phyloP scores from a whole-genome alignment of 1,140 invertebrate species.

The Monochamus saltuarius region DNA sequence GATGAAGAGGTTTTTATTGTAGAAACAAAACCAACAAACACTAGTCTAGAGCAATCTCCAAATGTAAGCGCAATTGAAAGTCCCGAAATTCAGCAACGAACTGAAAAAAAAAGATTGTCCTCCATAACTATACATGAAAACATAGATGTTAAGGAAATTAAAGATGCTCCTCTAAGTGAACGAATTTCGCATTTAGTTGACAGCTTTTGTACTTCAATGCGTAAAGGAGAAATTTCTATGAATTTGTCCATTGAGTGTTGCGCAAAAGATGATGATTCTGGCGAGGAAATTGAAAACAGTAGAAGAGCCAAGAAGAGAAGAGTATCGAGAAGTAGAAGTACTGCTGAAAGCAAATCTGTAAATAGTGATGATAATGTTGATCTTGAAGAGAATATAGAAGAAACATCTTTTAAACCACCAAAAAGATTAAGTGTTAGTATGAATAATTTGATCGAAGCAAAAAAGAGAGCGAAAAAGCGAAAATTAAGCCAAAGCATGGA shows the following conservation, averaged over 20 bases:
- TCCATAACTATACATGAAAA: constrained; percentile 31
- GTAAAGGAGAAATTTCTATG: constrained; percentile 26
- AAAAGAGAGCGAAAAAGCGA: constrained; percentile 15
- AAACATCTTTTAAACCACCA: not conserved
- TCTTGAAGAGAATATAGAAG: not conserved
- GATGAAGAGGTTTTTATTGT: not conserved
- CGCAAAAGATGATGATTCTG: not conserved
- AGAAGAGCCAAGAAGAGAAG: not conserved
- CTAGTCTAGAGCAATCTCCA: not conserved
- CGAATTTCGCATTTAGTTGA: constrained; percentile 26
- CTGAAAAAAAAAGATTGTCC: constrained; percentile 17
- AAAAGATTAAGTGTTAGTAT: constrained; percentile 1
- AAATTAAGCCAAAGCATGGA: constrained; percentile 23
- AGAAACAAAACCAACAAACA: not conserved
- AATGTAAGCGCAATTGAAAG: not conserved
- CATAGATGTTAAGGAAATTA: constrained; percentile 22
- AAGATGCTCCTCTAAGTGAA: constrained; percentile 20
- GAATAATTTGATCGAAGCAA: not conserved
- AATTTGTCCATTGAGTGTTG: constrained; percentile 30
- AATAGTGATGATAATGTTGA: not conserved
- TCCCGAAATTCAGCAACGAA: not conserved
- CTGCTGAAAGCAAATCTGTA: not conserved
- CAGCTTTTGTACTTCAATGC: constrained; percentile 27
- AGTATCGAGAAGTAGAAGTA: not conserved
- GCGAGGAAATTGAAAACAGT: constrained; percentile 8